Base-by-base conservation (phyloP, 2,888 invertebrate species). In the Napeogenes inachia region DNA sequence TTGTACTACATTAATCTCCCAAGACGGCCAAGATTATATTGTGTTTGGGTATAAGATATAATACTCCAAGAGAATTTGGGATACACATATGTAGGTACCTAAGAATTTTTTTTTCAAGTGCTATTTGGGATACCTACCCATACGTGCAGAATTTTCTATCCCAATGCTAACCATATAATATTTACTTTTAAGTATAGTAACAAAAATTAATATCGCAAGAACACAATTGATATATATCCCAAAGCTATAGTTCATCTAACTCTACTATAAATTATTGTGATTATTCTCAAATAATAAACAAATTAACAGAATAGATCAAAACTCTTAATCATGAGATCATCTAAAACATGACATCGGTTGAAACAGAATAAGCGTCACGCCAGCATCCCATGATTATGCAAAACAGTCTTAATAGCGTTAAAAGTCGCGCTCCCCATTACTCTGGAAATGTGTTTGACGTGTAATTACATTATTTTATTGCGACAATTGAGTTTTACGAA, bases 381-480 rank as follows among this genome's bases (percentile, higher is more conserved):
- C 62, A 64, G 38, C 58, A 64, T 67, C 56, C 62, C 61, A 58
- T 75, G 80, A 84, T 87, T 85, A 88, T 87, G 87, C 82, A 85
- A 85, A 88, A 75, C 81, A 76, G 79, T 74, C 75, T 74, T 86
- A 86, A 87, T 82, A 78, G 75, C 75, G 77, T 83, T 83, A 80
- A 75, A 70, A 72, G 75, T 78, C 74, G 76, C 71, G 68, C 71
- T 71, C 65, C 76, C 79, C 82, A 80, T 76, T 72, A 70, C 75
- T 73, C 73, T 79, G 76, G 71, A 82, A 85, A 84, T 84, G 84
- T 84, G 85, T 86, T 85, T 86, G 85, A 86, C 84, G 84, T 75
- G 71, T 83, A 85, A 87, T 86, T 81, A 74, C 78, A 85, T 87
- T 85, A 86, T 83, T 84, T 85, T 82, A 85, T 84, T 84, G 82